These are phyloP conservation scores for Leucophenga varia DNA, from an alignment of 1,140 invertebrate species.

Conservation along the genomic window DNA sequence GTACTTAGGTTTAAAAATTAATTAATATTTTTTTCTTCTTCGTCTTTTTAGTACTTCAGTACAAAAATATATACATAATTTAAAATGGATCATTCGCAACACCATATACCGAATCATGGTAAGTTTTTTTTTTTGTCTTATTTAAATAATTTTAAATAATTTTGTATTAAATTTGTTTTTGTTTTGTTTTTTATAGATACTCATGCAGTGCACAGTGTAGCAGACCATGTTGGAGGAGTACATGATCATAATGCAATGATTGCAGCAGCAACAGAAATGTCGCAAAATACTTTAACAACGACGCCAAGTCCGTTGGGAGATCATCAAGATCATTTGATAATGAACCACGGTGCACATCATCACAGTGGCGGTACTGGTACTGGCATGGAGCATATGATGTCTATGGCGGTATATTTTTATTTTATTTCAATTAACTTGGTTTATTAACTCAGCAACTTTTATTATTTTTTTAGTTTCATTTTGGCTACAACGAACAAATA, in stretches of 20 bases:
- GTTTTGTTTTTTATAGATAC: constrained; percentile 5
- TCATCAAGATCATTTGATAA: constrained; percentile 12
- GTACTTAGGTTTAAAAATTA: too few species aligned
- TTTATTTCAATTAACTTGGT: neutral
- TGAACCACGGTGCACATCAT: constrained; percentile 28
- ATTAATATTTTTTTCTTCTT: too few species aligned
- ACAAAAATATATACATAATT: too few species aligned
- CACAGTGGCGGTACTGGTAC: constrained; percentile 33
- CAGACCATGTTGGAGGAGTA: too few species aligned
- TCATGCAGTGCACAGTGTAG: constrained; percentile 2
- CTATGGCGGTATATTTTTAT: constrained; percentile 40
- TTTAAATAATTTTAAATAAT: neutral
- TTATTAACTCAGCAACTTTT: neutral
- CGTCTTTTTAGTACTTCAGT: too few species aligned
- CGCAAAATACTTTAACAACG: neutral
- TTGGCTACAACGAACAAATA: constrained; percentile 71
- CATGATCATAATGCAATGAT: constrained; percentile 16
- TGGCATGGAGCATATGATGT: constrained; percentile 54
- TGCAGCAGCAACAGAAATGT: neutral
- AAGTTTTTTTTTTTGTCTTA: constrained; percentile 14
- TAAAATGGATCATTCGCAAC: constrained; percentile 43
- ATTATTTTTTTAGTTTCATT: constrained; percentile 75
- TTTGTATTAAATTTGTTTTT: constrained; percentile 1
- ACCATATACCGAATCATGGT: constrained; percentile 34
- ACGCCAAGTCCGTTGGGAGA: neutral